These are phyloP conservation scores for Rhabdornis inornatus DNA, from an alignment of 2,113 vertebrate genomes.

Conservation along the genomic window DNA sequence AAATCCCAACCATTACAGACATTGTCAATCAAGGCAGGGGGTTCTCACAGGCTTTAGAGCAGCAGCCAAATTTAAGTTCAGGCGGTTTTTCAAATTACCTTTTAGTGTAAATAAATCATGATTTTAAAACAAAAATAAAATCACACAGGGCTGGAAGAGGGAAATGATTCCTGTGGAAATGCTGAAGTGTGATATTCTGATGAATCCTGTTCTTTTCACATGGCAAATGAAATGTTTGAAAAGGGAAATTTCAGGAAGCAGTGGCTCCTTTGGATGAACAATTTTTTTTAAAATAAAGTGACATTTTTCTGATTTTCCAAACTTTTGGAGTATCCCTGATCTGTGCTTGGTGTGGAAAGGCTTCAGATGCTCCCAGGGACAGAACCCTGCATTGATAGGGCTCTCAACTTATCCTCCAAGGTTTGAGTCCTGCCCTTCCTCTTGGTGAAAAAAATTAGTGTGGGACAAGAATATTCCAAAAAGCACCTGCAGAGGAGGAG, in stretches of 20 bases:
- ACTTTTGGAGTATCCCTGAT: neutral
- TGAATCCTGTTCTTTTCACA: neutral
- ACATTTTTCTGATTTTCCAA: neutral
- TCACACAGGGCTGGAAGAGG: neutral
- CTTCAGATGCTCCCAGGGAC: neutral
- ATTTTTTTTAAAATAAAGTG: neutral
- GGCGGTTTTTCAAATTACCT: conserved; percentile 1
- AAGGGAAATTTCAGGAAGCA: neutral
- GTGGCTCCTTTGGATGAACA: neutral
- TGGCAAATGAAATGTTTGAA: neutral
- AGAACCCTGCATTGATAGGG: fast-evolving
- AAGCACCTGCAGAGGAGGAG: neutral
- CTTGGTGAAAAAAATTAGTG: neutral
- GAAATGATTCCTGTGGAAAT: neutral
- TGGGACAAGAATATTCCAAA: neutral
- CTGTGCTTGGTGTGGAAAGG: neutral
- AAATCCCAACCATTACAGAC: neutral
- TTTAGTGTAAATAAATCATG: conserved; percentile 45
- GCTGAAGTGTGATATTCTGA: neutral
- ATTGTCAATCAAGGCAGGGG: neutral
- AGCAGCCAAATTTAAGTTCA: neutral
- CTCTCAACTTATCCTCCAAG: neutral
- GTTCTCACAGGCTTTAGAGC: neutral
- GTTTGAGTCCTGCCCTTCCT: neutral
- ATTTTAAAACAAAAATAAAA: conserved; percentile 2